Base-by-base conservation (phyloP, 1,140 invertebrate genomes). In the Hycleus phaleratus region DNA sequence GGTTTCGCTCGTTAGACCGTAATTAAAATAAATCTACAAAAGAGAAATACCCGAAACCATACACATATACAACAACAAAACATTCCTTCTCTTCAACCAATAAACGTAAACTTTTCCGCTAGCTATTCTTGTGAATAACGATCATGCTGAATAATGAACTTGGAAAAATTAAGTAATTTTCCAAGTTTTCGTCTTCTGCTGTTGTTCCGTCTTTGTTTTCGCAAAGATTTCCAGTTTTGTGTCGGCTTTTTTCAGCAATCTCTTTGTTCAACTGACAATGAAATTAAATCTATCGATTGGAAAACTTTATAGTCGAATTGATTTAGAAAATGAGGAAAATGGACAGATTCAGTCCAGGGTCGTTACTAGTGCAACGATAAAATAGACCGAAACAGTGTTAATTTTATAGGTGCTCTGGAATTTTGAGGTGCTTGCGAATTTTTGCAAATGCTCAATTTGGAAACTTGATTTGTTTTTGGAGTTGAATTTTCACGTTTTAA, bases 21-120 rank as follows among this genome's bases (percentile, higher is more conserved):
- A 61, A 61, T 61, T 61, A 61, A 61, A 61, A 61, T 61, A 61
- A 61, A 61, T 61, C 60, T 58, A 58, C 60, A 42, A 46, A 26
- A 50, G 42, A 44, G 40, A 54, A 59, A 55, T 55, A 24, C 52
- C 32, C 9, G 40, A 26, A 25, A 55, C 45, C 44, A 46, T 55
- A 38, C 38, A 54, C 43, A 26, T 45, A 43, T 39, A 39, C 51
- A 45, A 32, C 51, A 42, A 54, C 38, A 46, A 47, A 55, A 55
- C 45, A 26, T 32, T 18, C 32, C 11, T 18, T 18, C 25, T 6
- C 42, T 53, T 32, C 32, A 7, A 32, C 32, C 32, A 53, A 53
- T 53, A 55, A 55, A 11, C 52, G 42, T 38, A 46, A 55, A 52
- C 18, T 52, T 51, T 44, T 52, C 42, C 25, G 26, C 39, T 38